phyloP scores from a whole-genome alignment of 2,888 invertebrate species.

The Dinocampus coccinellae region DNA sequence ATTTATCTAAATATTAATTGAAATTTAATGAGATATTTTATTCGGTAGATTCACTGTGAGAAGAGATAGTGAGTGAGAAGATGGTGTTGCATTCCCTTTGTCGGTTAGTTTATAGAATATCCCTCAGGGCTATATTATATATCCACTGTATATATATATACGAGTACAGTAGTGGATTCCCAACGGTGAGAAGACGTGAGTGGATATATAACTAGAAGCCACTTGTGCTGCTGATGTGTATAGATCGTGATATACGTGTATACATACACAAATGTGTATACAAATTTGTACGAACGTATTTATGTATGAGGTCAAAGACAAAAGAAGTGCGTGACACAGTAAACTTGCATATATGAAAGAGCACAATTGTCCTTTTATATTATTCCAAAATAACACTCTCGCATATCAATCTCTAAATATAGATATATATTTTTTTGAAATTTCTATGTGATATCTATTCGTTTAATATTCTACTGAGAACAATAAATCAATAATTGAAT shows the following conservation, averaged over 20 bases:
- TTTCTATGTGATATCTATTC: too few relatives aligned
- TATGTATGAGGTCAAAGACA: too few relatives aligned
- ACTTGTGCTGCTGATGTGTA: not conserved
- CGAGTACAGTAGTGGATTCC: conserved; percentile 4
- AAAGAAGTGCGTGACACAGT: too few relatives aligned
- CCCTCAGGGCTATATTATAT: not conserved
- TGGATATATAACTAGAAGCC: not conserved
- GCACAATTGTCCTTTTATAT: too few relatives aligned
- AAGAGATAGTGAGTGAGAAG: conserved; percentile 2
- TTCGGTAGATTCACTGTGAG: conserved; percentile 28
- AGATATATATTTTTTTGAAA: too few relatives aligned
- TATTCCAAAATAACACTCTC: too few relatives aligned
- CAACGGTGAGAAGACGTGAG: not conserved
- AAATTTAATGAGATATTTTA: conserved; percentile 39
- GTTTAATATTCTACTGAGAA: too few relatives aligned
- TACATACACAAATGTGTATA: conserved; percentile 2
- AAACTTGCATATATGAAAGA: not conserved
- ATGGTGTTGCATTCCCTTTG: conserved; percentile 28
- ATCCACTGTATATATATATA: not conserved
- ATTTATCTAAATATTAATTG: conserved; percentile 46
- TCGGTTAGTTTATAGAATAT: not conserved
- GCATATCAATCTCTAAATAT: too few relatives aligned
- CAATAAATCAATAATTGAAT: conserved; percentile 1
- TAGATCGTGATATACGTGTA: not conserved
- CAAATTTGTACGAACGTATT: not conserved